These are phyloP conservation scores for Anguilla pacifica DNA, from an alignment of 2,797 vertebrate genomes.

Conservation along the genomic window DNA sequence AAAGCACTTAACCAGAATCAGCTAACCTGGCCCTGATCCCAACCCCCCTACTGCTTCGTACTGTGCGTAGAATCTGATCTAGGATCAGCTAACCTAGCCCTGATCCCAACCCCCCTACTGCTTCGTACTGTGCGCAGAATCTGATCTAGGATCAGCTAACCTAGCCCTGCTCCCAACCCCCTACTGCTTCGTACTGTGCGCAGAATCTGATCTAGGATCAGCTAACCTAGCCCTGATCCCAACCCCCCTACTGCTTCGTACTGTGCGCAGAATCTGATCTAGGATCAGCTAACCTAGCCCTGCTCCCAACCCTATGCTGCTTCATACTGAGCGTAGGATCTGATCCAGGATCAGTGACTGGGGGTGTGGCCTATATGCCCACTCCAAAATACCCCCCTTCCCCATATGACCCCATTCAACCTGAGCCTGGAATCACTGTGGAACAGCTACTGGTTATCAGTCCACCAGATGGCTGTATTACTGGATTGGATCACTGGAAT, in stretches of 20 bases:
- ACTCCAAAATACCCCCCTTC: not conserved
- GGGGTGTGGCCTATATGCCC: not conserved
- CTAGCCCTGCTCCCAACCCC: not conserved
- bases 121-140: not conserved
- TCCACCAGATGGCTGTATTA: slow-evolving; percentile 36
- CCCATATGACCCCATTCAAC: slow-evolving; percentile 10
- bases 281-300: not conserved
- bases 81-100: not conserved
- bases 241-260: not conserved
- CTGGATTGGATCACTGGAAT: slow-evolving; percentile 41
- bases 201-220: not conserved
- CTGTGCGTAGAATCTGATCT: not conserved
- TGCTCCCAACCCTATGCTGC: not conserved
- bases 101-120: not conserved
- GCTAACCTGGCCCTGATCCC: not conserved
- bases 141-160: not conserved
- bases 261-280: not conserved
- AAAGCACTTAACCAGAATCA: slow-evolving; percentile 19
- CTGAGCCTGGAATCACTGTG: slow-evolving; percentile 30
- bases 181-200: not conserved
- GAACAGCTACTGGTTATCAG: slow-evolving; percentile 29
- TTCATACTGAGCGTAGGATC: not conserved
- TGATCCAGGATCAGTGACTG: slow-evolving; percentile 13
- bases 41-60: not conserved
- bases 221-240: not conserved